phyloP scores from a whole-genome alignment of 1,140 invertebrate genomes.

The Triops cancriformis region DNA sequence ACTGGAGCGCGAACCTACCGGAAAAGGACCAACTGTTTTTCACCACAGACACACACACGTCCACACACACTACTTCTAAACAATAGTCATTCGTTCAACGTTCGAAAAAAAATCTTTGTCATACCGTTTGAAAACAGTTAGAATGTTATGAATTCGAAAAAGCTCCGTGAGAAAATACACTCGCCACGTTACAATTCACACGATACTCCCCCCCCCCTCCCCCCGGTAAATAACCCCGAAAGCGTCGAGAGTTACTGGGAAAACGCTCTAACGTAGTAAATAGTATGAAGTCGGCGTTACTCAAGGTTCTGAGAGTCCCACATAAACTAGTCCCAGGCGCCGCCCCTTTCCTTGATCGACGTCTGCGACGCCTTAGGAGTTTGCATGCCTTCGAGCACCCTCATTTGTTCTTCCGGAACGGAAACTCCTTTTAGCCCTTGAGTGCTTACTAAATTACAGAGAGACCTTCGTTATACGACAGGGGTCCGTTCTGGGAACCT shows the following conservation, averaged over 20 bases:
- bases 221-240: too few species aligned
- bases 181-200: not conserved
- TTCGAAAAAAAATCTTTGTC: too few species aligned
- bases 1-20: not conserved
- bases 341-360: not conserved
- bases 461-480: too few species aligned
- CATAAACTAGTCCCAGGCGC: not conserved
- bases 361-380: not conserved
- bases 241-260: too few species aligned
- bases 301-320: not conserved
- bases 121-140: too few species aligned
- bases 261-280: not conserved
- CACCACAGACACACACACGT: not conserved
- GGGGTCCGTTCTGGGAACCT: too few species aligned
- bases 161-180: not conserved
- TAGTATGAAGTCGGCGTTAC: not conserved
- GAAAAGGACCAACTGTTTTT: not conserved
- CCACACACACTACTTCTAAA: too few species aligned
- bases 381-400: not conserved
- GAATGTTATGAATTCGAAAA: too few species aligned
- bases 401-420: not conserved
- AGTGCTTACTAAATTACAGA: not conserved
- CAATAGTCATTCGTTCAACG: too few species aligned
- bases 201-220: not conserved
- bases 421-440: not conserved